Evolutionary conservation across 2,888 invertebrate species (phyloP).

Genomic region (Nephrotoma guestfalica): DNA sequence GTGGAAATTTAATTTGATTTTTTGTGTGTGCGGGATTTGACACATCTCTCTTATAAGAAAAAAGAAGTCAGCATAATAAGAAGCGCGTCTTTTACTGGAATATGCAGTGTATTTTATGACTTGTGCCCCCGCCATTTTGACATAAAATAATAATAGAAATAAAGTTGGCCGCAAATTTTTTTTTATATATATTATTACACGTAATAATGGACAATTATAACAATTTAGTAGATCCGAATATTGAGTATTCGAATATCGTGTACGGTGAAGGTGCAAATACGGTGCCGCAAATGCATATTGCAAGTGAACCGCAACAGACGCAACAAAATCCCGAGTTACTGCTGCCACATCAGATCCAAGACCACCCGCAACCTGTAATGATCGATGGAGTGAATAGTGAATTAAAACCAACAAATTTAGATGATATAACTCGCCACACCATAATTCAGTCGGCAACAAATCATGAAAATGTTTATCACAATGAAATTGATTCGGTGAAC

Average conservation of each 20-base stretch:
- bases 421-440: neutral
- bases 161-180: neutral
- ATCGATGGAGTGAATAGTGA: neutral
- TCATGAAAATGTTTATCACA: neutral
- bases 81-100: constrained; percentile 1
- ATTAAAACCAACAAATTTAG: neutral
- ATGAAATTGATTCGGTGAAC: neutral
- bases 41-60: neutral
- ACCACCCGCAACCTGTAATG: neutral
- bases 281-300: neutral
- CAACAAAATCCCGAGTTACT: neutral
- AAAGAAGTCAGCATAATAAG: neutral
- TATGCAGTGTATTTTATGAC: constrained; percentile 1
- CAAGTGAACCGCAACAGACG: neutral
- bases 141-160: neutral
- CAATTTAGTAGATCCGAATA: constrained; percentile 3
- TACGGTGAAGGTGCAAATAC: neutral
- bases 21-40: neutral
- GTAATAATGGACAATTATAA: constrained; percentile 1
- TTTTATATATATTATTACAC: neutral
- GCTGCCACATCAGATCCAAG: neutral
- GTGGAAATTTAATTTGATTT: neutral
- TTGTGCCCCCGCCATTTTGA: neutral
- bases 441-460: neutral
- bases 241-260: constrained; percentile 5